Evolutionary conservation across 2,888 invertebrate species (phyloP).

Genomic region (Aleiodes alternator): DNA sequence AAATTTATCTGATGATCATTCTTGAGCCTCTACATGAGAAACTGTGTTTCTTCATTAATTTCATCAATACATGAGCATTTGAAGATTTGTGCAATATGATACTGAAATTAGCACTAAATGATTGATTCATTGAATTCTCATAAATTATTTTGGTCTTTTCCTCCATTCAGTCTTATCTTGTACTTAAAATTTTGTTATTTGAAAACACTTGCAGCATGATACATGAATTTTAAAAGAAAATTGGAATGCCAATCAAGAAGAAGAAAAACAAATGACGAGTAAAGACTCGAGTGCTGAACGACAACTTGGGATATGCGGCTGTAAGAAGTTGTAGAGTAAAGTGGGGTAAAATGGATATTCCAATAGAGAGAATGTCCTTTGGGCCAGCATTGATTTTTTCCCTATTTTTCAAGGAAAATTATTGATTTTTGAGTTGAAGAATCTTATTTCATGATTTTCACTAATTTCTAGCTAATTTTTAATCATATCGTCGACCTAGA

Average conservation of each 20-base stretch:
- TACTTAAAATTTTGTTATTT: slow-evolving; percentile 50
- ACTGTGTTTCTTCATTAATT: slow-evolving; percentile 28
- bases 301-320: no score
- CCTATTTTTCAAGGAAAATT: no score
- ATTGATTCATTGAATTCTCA: no score
- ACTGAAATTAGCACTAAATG: slow-evolving; percentile 26
- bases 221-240: not conserved
- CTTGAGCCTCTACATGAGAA: slow-evolving; percentile 34
- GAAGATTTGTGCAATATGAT: slow-evolving; percentile 20
- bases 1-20: not conserved
- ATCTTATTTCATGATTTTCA: no score
- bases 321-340: no score
- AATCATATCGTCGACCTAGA: no score
- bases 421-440: no score
- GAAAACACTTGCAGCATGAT: slow-evolving; percentile 2
- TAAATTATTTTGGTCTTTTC: slow-evolving; percentile 42
- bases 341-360: no score
- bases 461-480: no score
- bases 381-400: no score
- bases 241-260: not conserved
- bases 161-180: slow-evolving; percentile 64
- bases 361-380: no score
- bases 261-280: not conserved
- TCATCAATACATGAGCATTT: slow-evolving; percentile 8
- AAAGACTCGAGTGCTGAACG: not conserved